phyloP scores from a whole-genome alignment of 2,113 vertebrate species.

The Lagopus leucura region DNA sequence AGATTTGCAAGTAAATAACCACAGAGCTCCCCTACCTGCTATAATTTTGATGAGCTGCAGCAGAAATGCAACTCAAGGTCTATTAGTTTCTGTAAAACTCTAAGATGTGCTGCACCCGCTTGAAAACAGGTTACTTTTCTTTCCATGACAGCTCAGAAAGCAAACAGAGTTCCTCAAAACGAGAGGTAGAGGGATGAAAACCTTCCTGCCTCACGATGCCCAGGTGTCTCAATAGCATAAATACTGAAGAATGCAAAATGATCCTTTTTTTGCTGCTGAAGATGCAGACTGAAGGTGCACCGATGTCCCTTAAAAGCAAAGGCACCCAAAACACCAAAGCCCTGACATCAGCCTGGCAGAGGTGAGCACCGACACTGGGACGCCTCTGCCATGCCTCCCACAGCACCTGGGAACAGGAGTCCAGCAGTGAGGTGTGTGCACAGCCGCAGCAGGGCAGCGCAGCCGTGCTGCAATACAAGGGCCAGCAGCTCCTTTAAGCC shows the following conservation, averaged over 20 bases:
- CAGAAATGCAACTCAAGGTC: constrained; percentile 32
- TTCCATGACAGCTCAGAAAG: not conserved
- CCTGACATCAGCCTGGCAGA: not conserved
- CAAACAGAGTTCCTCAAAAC: accelerated
- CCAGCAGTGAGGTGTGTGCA: accelerated
- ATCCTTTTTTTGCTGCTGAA: not conserved
- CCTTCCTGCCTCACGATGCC: not conserved
- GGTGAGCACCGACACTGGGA: not conserved
- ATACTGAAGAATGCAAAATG: not conserved
- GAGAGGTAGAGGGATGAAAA: not conserved
- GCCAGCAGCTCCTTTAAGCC: not conserved
- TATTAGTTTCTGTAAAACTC: not conserved
- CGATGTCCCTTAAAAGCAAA: not conserved
- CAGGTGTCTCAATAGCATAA: not conserved
- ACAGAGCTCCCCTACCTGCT: constrained; percentile 2
- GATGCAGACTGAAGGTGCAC: not conserved
- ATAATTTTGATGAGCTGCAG: constrained; percentile 26
- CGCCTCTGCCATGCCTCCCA: not conserved
- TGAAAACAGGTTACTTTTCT: not conserved
- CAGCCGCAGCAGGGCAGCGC: not conserved
- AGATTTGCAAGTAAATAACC: constrained; percentile 68
- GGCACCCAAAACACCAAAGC: not conserved
- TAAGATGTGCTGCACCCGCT: not conserved
- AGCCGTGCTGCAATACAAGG: not conserved
- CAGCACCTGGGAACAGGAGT: not conserved